These are phyloP conservation scores for Lepeophtheirus salmonis DNA, from an alignment of 1,140 invertebrate genomes.

Conservation along the genomic window DNA sequence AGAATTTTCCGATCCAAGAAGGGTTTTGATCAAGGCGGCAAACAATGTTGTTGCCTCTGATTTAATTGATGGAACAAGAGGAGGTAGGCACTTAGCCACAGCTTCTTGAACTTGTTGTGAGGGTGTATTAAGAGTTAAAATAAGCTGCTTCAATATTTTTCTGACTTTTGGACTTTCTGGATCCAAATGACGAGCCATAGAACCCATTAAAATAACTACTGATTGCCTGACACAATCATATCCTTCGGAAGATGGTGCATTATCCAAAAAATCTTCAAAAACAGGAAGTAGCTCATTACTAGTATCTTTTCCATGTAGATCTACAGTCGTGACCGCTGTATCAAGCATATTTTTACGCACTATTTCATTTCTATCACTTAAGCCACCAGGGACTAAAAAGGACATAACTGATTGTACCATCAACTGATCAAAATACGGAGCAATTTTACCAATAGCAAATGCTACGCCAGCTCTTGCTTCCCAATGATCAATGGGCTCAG, in stretches of 20 bases:
- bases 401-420: slow-evolving; percentile 52
- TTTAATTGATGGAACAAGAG: slow-evolving; percentile 74
- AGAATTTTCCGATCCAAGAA: slow-evolving; percentile 57
- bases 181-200: slow-evolving; percentile 79
- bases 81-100: slow-evolving; percentile 84
- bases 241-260: slow-evolving; percentile 66
- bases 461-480: slow-evolving; percentile 67
- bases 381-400: slow-evolving; percentile 63
- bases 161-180: slow-evolving; percentile 69
- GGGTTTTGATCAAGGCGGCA: slow-evolving; percentile 61
- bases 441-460: slow-evolving; percentile 51
- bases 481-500: slow-evolving; percentile 69
- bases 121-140: slow-evolving; percentile 80
- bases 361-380: slow-evolving; percentile 59
- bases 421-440: slow-evolving; percentile 43
- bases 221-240: slow-evolving; percentile 83
- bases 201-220: slow-evolving; percentile 91
- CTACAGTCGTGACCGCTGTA: slow-evolving; percentile 72
- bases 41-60: slow-evolving; percentile 70
- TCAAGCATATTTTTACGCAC: slow-evolving; percentile 78
- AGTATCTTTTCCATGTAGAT: slow-evolving; percentile 61
- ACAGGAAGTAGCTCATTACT: slow-evolving; percentile 57
- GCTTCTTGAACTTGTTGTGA: slow-evolving; percentile 96
- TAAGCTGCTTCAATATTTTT: slow-evolving; percentile 73
- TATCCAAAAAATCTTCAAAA: slow-evolving; percentile 74